phyloP scores from a whole-genome alignment of 2,113 vertebrate species.

The Rhabdornis inornatus region DNA sequence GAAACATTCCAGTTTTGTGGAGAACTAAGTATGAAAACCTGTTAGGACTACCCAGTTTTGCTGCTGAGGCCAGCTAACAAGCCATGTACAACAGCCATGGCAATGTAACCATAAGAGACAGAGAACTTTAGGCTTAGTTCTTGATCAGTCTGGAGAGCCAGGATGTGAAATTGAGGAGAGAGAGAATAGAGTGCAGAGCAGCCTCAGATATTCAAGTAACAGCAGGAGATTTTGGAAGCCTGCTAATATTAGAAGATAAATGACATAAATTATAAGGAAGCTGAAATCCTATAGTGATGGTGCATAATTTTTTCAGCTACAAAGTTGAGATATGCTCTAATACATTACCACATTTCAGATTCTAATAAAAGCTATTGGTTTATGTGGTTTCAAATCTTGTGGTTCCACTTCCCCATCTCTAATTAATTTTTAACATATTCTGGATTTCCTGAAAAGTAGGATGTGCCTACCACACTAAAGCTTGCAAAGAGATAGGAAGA shows the following conservation, averaged over 20 bases:
- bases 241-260: conserved; percentile 34
- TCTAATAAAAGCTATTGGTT: conserved; percentile 2
- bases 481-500: not conserved
- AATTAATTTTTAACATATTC: not conserved
- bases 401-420: conserved; percentile 15
- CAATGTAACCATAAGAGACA: not conserved
- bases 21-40: not conserved
- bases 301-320: not conserved
- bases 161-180: not conserved
- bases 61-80: not conserved
- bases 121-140: not conserved
- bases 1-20: not conserved
- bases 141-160: conserved; percentile 6
- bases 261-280: conserved; percentile 8
- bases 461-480: not conserved
- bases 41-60: not conserved
- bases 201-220: not conserved
- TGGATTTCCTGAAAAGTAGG: not conserved
- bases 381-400: conserved; percentile 24
- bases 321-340: not conserved
- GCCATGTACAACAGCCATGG: not conserved
- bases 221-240: not conserved
- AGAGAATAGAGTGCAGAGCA: not conserved
- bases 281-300: not conserved
- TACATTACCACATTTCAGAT: not conserved